Evolutionary conservation across 1,140 invertebrate genomes (phyloP).

Genomic region (Eupeodes corollae): DNA sequence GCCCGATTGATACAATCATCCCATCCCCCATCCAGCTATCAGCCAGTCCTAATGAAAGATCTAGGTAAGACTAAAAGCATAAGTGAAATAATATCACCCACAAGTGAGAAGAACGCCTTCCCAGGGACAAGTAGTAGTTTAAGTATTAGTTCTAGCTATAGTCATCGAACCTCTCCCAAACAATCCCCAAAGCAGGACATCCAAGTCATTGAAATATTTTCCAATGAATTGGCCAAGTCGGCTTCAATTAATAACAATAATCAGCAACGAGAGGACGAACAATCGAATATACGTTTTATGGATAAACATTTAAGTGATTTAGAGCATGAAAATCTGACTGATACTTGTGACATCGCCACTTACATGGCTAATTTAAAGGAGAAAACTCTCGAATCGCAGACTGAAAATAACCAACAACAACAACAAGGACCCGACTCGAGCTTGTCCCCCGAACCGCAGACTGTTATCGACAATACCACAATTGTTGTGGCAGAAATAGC

Average conservation of each 20-base stretch:
- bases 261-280: too few species aligned
- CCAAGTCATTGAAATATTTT: slow-evolving; percentile 34
- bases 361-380: slow-evolving; percentile 36
- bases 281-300: slow-evolving; percentile 15
- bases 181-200: slow-evolving; percentile 34
- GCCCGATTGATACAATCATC: slow-evolving; percentile 87
- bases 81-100: slow-evolving; percentile 6
- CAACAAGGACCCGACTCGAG: slow-evolving; percentile 34
- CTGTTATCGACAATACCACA: slow-evolving; percentile 30
- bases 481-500: slow-evolving; percentile 29
- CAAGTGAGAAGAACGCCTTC: background rate
- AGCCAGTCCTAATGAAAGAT: slow-evolving; percentile 71
- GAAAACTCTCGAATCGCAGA: slow-evolving; percentile 24
- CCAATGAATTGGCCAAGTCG: slow-evolving; percentile 25
- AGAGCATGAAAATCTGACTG: slow-evolving; percentile 26
- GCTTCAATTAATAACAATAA: slow-evolving; percentile 15
- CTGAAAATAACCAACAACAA: slow-evolving; percentile 16
- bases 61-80: slow-evolving; percentile 59
- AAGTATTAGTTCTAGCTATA: slow-evolving; percentile 30
- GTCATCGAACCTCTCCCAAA: slow-evolving; percentile 22
- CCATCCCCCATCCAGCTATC: slow-evolving; percentile 80
- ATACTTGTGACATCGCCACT: slow-evolving; percentile 32
- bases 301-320: slow-evolving; percentile 34
- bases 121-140: slow-evolving; percentile 8
- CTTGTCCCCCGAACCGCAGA: slow-evolving; percentile 31